Base-by-base conservation (phyloP, 1,140 invertebrate species). In the Venturia canescens region DNA sequence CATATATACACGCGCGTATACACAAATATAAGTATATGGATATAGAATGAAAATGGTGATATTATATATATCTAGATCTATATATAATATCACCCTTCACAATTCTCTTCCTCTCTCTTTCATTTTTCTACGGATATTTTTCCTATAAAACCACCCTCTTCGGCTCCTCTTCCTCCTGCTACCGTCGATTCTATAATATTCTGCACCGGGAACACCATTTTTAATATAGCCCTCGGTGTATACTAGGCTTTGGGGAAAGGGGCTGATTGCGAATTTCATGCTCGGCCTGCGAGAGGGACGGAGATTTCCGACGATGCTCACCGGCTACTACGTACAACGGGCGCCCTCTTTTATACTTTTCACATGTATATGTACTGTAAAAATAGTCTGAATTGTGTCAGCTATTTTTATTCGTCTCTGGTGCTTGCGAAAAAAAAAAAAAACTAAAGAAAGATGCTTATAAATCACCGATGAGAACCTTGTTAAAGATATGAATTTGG, bases 61-160 rank as follows among this genome's bases (percentile, higher is more conserved):
- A 63, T 63, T 63, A 26, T 21, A 26, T 63, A 23, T 26, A 63
- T 63, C 4, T 26, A 26, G 18, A 63, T 63, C 11, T 63, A 86
- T 63, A 63, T 63, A 86, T 87, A 86, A 86, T 85, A 26, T 26
- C 57, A 63, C 71, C 21, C 44, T 53, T 53, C 31, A 26, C 53
- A 15, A 31, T 77, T 50, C 23, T 67, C 76, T 48, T 21, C 38
- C 31, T 34, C 31, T 34, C 31, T 34, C 7, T 34, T 34, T 34
- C 76, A 26, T 80, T 66, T 80, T 48, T 34, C 63, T 80, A 50
- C 70, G 76, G 74, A 67, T 75, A 80, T 75, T 75, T 75, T 75
- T 80, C 57, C 79, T 74, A 60, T 80, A 74, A 63, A 23, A 63
- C 57, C 57, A 53, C 50, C 50, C 50, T n/a, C 50, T 53, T 53